Conservation (phyloP, 2,888 invertebrate species). For the Metellina segmentata region DNA sequence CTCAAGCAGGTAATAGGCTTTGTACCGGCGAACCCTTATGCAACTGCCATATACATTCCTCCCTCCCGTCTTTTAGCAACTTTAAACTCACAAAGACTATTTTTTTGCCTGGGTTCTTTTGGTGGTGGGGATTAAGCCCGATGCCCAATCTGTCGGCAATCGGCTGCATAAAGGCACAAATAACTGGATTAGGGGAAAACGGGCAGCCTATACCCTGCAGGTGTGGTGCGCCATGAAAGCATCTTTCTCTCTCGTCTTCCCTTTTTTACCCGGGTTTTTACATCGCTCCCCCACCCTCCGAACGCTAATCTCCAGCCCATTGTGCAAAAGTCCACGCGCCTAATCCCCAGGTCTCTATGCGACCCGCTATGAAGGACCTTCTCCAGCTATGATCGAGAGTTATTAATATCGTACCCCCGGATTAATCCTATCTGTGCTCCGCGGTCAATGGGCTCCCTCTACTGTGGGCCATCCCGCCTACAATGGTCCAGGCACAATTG, state of each 20-base stretch:
- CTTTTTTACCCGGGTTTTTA: constrained; percentile 68
- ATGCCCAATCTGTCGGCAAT: constrained; percentile 76
- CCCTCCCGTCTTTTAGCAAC: constrained; percentile 67
- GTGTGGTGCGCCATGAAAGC: constrained; percentile 68
- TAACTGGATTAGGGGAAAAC: constrained; percentile 75
- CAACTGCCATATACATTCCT: constrained; percentile 63
- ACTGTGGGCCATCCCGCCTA: constrained; percentile 60
- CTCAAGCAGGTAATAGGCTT: constrained; percentile 72
- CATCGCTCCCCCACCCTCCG: constrained; percentile 33
- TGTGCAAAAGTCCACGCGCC: constrained; percentile 68
- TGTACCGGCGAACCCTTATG: constrained; percentile 66
- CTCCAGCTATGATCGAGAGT: constrained; percentile 66
- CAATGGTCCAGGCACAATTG: constrained; percentile 53
- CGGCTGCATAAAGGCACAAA: constrained; percentile 76
- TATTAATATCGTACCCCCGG: constrained; percentile 72
- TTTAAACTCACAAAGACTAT: constrained; percentile 75
- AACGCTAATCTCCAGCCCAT: constrained; percentile 71
- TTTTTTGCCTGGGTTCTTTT: constrained; percentile 65
- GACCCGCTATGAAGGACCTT: constrained; percentile 12
- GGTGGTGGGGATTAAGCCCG: constrained; percentile 68
- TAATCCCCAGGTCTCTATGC: constrained; percentile 55
- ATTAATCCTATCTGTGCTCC: constrained; percentile 70
- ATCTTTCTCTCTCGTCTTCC: constrained; percentile 68
- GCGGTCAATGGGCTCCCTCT: constrained; percentile 57
- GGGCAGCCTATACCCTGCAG: constrained; percentile 68